phyloP scores from a whole-genome alignment of 1,140 invertebrate genomes.

The Monomorium pharaonis region DNA sequence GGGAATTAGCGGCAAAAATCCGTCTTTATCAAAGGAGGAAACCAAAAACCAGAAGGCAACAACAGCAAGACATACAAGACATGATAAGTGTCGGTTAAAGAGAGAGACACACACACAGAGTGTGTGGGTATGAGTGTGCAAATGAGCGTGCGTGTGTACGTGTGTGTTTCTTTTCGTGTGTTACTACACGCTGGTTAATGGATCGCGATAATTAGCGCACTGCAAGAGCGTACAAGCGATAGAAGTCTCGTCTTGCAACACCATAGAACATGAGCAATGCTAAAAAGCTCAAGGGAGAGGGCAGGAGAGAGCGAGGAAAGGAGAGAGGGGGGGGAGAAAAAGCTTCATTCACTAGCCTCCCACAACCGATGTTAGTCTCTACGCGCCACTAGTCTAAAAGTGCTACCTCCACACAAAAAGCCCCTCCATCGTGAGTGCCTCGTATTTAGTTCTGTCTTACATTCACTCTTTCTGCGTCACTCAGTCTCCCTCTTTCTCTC shows the following conservation, averaged over 20 bases:
- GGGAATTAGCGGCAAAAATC: conserved; percentile 76
- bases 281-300: conserved; percentile 73
- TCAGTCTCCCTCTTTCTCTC: conserved; percentile 8
- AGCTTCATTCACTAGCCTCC: conserved; percentile 73
- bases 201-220: conserved; percentile 54
- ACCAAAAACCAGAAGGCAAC: conserved; percentile 69
- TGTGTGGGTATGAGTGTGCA: neutral
- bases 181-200: conserved; percentile 40
- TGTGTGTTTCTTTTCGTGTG: neutral
- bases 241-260: conserved; percentile 55
- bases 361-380: conserved; percentile 72
- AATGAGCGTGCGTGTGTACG: neutral
- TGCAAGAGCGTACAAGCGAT: conserved; percentile 63
- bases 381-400: conserved; percentile 72
- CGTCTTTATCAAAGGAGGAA: conserved; percentile 77
- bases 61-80: conserved; percentile 53
- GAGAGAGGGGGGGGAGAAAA: conserved; percentile 1
- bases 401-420: conserved; percentile 73
- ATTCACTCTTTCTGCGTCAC: conserved; percentile 13
- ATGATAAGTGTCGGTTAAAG: conserved; percentile 38
- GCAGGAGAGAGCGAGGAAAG: too few species aligned
- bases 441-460: conserved; percentile 32
- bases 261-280: conserved; percentile 63
- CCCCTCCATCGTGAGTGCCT: conserved; percentile 66
- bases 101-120: conserved; percentile 40